Evolutionary conservation across 2,113 vertebrate species (phyloP).

Genomic region (Gadus macrocephalus): DNA sequence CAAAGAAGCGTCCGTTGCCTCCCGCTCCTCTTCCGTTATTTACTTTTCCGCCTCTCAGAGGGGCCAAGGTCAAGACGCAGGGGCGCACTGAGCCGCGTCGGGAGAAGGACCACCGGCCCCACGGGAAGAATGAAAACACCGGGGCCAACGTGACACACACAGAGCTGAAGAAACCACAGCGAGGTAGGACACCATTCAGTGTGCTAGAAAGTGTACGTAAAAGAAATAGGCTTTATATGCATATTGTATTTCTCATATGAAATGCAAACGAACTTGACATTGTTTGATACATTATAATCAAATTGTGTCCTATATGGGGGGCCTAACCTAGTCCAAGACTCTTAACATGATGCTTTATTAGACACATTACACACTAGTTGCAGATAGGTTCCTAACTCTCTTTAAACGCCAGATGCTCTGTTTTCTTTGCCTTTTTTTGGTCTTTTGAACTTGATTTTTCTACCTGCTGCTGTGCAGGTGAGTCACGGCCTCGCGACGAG

Average conservation of each 20-base stretch:
- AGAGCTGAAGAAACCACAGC: conserved; percentile 54
- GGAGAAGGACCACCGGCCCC: conserved; percentile 69
- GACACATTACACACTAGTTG: no score
- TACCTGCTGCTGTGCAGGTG: conserved; percentile 60
- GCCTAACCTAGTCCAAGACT: no score
- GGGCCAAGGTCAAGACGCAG: conserved; percentile 72
- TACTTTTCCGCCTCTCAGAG: conserved; percentile 81
- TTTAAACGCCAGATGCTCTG: no score
- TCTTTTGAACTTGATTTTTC: not conserved
- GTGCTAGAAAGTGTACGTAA: no score
- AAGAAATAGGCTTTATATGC: no score
- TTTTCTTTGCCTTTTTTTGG: no score
- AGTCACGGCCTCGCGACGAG: conserved; percentile 80
- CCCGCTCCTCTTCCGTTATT: conserved; percentile 75
- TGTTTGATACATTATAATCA: no score
- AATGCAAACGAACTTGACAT: no score
- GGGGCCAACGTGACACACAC: conserved; percentile 64
- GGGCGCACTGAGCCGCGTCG: conserved; percentile 68
- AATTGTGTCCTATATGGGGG: no score
- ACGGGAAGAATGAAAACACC: conserved; percentile 68
- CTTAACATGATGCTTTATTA: no score
- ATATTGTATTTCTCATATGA: no score
- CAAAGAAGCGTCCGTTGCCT: conserved; percentile 47
- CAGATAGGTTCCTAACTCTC: no score
- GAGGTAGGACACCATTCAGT: conserved; percentile 46